Evolutionary conservation across 2,113 vertebrate genomes (phyloP), one percentile per base, ranked within the genome.

Genomic region (Engystomops pustulosus): DNA sequence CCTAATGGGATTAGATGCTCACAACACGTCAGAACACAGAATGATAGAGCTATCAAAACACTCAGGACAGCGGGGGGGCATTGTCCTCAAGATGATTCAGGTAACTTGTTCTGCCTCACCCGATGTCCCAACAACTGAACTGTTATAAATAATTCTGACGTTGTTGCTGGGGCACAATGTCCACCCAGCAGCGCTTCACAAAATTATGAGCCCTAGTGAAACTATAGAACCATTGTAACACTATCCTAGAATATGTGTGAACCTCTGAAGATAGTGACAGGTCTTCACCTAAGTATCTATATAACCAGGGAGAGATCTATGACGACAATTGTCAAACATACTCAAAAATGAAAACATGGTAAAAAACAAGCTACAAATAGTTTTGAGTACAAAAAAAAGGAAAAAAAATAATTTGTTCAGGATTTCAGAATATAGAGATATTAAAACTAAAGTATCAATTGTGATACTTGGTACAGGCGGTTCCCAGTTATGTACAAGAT

Each of bases 1-100:
- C 60, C 60, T 20, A 78, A 84, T 70, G 47, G 74, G 65, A 69
- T 84, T 70, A 79, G 34, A 78, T 34, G 58, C 10, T 44, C 77
- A 78, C 45, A 55, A 58, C 69, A 62, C 9, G 38, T 34, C 10
- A 55, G 75, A 85, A 70, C 47, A 79, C 45, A 78, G 20, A 69
- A 65, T 49, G 44, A n/a, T 44, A 67, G 49, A 38, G 47, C 38
- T n/a, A 78, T 62, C 72, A 53, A 38, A 34, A 67, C 5, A 53
- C 1, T 25, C 25, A 6, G 32, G 11, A 55, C 1, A 30, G 20
- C 27, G 27, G 2, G 55, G 12, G 23, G 14, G 51, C 17, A 55
- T 44, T n/a, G 47, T 41, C 72, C 45, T 18, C 69, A 34, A 55
- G 78, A 58, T 58, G 15, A 67, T 41, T 58, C 74, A 69, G 32